Evolutionary conservation across 2,797 vertebrate species (phyloP).

Genomic region (Rhincodon typus): DNA sequence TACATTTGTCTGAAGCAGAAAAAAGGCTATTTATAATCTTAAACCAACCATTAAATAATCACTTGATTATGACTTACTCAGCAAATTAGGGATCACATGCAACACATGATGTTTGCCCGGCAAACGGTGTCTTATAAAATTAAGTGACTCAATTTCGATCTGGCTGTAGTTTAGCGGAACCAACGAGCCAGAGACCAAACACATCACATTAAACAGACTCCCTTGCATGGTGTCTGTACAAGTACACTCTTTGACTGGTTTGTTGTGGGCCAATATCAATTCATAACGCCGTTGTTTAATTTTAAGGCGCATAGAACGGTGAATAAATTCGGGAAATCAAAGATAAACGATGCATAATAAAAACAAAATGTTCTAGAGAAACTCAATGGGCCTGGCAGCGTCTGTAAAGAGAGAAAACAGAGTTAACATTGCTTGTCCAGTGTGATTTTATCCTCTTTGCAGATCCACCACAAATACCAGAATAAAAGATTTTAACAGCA

Average conservation of each 20-base stretch:
- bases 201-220: neutral
- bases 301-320: neutral
- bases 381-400: too few relatives aligned
- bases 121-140: neutral
- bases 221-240: neutral
- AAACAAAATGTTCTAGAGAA: too few relatives aligned
- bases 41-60: neutral
- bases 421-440: too few relatives aligned
- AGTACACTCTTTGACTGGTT: neutral
- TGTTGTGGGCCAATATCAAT: neutral
- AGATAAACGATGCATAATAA: neutral
- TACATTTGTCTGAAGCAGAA: neutral
- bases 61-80: neutral
- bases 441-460: neutral
- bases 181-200: neutral
- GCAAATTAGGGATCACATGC: neutral
- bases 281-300: neutral
- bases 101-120: too few relatives aligned
- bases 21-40: neutral
- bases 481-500: too few relatives aligned
- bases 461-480: too few relatives aligned
- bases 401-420: too few relatives aligned
- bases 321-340: neutral
- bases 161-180: neutral
- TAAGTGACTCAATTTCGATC: neutral